Base-by-base conservation (phyloP, 2,113 vertebrate species). In the Todiramphus saurophagus region DNA sequence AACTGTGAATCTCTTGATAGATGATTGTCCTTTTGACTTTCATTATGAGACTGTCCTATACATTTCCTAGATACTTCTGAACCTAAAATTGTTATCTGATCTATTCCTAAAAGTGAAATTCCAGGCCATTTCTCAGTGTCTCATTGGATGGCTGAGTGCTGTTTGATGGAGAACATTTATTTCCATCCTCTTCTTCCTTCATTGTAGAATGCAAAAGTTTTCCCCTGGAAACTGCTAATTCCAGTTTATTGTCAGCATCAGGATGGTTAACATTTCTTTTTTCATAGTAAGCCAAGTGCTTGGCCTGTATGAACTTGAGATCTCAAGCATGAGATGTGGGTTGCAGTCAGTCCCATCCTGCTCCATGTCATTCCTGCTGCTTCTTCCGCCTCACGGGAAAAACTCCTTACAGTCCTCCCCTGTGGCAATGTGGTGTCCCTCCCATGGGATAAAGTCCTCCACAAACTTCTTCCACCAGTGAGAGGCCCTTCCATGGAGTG, bases 251-350 rank as follows among this genome's bases (percentile, higher is more conserved):
- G 16, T 31, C 44, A 56, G 62, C 64, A 55, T 59, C 69, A 48
- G 14, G 41, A 55, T 46, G 70, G 23, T 31, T 37, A 79, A 37
- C 10, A 24, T 83, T 68, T 64, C 25, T 83, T 20, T 63, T 82
- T 84, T 82, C 63, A 79, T 69, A 94, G 46, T 93, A 97, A 81
- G 70, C 51, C 63, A 97, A 39, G 48, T 16, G 8, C 44, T 94
- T 96, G 37, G 58, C 82, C 74, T 48, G 5, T 43, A 95, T 63
- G 53, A 91, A 67, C 59, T 96, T 93, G 44, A 95, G 79, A 35
- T 96, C 75, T 51, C 12, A 24, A 11, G 25, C 55, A 56, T 30
- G 30, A 16, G 30, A 19, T 33, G 30, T 10, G 55, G 55, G 17
- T 8, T 56, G 30, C 11, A 10, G 16, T 19, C 55, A 56, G 30